Evolutionary conservation across 2,888 invertebrate genomes (phyloP), one percentile per base, ranked within the genome.

Genomic region (Biston stratarius): DNA sequence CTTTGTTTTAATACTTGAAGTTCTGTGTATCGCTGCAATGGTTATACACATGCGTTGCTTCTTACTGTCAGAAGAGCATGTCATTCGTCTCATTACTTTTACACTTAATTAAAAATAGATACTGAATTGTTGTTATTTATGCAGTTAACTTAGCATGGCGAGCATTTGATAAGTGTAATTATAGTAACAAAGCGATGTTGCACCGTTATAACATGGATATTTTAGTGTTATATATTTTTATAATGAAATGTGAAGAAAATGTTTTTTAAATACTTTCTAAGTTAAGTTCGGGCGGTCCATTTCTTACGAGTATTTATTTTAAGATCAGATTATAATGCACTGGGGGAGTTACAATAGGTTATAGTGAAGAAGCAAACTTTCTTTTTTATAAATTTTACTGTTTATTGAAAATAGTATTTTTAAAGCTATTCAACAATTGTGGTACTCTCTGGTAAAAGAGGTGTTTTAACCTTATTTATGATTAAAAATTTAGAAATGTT

Each of bases 161-260:
- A 40, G 59, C 53, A 47, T 69, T 62, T 49, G 47, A 69, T 76
- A 77, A 79, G 72, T 81, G 79, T 85, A 86, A 80, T 82, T 82
- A 67, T 82, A 86, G 82, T 85, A 85, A 83, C 77, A 78, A 78
- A 83, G 86, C 81, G 85, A 86, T 86, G 87, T 89, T 89, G 88
- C 89, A 88, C 83, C 79, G 86, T 90, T 90, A 83, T 51, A 83
- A 85, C 83, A 83, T 85, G 83, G 77, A 89, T 88, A 88, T 86
- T 90, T 90, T 89, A 90, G 89, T 84, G 87, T 90, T 91, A 90
- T 88, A 89, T 91, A 91, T 91, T 91, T 90, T 91, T 91, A 88
- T 89, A 89, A 85, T 79, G 77, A 86, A 87, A 87, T 83, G 81
- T 81, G 78, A 82, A 84, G 85, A 83, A 68, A 53, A 63, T 57